Base-by-base conservation (phyloP, 1,140 invertebrate genomes). In the Eueides isabella region DNA sequence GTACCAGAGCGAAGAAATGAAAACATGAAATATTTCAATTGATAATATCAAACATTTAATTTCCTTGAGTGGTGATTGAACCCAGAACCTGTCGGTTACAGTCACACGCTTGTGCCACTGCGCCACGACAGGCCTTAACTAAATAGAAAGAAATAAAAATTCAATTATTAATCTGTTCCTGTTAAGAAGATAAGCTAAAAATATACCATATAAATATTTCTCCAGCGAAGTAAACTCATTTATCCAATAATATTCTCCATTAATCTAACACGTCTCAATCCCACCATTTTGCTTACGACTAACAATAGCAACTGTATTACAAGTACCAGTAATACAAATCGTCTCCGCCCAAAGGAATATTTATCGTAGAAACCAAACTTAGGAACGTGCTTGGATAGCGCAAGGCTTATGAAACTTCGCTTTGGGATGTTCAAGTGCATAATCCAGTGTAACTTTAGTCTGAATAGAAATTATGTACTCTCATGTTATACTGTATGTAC, bases 291-390 rank as follows among this genome's bases (percentile, higher is more conserved):
- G 19, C 19, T 12, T 7, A 55, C 48, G 3, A 55, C 19, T 23
- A 19, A 23, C 23, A 55, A 23, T 55, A 55, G 0, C 48, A 23
- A 55, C 48, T 23, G 4, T 26, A 23, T 3, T 23, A 55, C 19
- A 23, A 55, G 48, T 55, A 55, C 9, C 19, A 55, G 16, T 44
- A 55, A 26, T 55, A 55, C 48, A 55, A 69, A 69, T 69, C 76
- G 75, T 77, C 71, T 67, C 30, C 55, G 79, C 75, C 76, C 76
- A 79, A 72, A 79, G 77, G 71, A 80, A 77, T 77, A 78, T 77
- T 77, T 79, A 79, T 71, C 73, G 44, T 62, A 73, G 74, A 78
- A 77, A 70, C 74, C 71, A 70, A 80, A 79, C 73, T 80, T 76
- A 63, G 71, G 68, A 73, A 80, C 78, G 78, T 80, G 78, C 62